These are phyloP conservation scores for Malurus leucopterus DNA, from an alignment of 2,797 vertebrate species.

Conservation along the genomic window DNA sequence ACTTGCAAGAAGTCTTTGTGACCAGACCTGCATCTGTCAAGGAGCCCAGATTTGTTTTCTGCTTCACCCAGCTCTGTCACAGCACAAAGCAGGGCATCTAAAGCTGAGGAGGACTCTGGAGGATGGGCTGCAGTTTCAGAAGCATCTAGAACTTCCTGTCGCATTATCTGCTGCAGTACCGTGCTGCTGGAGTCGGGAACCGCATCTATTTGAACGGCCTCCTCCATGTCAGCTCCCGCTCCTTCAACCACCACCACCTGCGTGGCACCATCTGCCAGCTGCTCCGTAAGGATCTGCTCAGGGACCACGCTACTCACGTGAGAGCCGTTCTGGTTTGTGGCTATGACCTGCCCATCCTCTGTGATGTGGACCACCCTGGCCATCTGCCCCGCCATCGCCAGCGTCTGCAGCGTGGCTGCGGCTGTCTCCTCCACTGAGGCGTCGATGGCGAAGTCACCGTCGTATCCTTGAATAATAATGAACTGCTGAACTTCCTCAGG, in stretches of 20 bases:
- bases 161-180: conserved; percentile 70
- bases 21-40: conserved; percentile 26
- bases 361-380: conserved; percentile 94
- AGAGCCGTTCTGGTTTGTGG: conserved; percentile 72
- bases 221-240: conserved; percentile 42
- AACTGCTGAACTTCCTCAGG: conserved; percentile 87
- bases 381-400: conserved; percentile 93
- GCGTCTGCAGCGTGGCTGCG: conserved; percentile 89
- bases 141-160: conserved; percentile 65
- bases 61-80: conserved; percentile 88
- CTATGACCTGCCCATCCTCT: conserved; percentile 89
- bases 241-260: conserved; percentile 90
- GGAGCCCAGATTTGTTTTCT: conserved; percentile 57
- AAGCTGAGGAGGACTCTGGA: conserved; percentile 81
- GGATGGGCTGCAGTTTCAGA: conserved; percentile 59
- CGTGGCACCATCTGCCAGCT: conserved; percentile 71
- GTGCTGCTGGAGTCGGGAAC: conserved; percentile 47
- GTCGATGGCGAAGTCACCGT: conserved; percentile 82
- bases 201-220: conserved; percentile 36
- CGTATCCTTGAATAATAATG: conserved; percentile 93
- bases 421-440: conserved; percentile 90
- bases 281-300: conserved; percentile 68
- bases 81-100: conserved; percentile 90
- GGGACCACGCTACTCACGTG: conserved; percentile 71
- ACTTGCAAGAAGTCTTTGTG: conserved; percentile 66